Percentiles rank a stretch among this genome's conserved stretches.
phyloP scores from a whole-genome alignment of 1,140 invertebrate species.

The Harpegnathos saltator region DNA sequence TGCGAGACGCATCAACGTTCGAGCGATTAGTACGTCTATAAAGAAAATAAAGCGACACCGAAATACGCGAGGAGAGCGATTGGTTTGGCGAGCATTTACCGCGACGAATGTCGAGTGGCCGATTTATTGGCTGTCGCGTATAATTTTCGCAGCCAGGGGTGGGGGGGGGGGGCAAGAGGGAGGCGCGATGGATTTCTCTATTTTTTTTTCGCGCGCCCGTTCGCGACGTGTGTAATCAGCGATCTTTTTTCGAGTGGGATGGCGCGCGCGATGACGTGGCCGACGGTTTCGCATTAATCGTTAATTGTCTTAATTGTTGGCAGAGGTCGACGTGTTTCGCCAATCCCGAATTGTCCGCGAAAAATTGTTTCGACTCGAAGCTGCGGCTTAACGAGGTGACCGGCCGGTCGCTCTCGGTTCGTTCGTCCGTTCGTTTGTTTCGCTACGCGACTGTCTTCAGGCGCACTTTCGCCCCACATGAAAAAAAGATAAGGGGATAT shows the following conservation, averaged over 20 bases:
- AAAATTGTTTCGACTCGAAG: not conserved
- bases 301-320: not conserved
- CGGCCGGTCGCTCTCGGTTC: no score
- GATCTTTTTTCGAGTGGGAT: not conserved
- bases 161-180: no score
- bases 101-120: not conserved
- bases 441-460: not conserved
- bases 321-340: no score
- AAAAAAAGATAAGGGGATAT: slow-evolving; percentile 21
- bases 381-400: no score
- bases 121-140: not conserved
- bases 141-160: not conserved
- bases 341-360: not conserved
- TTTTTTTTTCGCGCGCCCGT: not conserved
- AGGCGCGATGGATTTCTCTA: not conserved
- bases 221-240: not conserved
- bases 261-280: not conserved
- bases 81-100: not conserved
- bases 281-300: not conserved
- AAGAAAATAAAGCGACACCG: slow-evolving; percentile 9
- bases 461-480: not conserved
- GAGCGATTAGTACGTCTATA: slow-evolving; percentile 4
- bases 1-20: no score
- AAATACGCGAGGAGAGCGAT: not conserved
- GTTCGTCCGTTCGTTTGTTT: no score